phyloP scores from a whole-genome alignment of 1,140 invertebrate species.

The Cydia pomonella region DNA sequence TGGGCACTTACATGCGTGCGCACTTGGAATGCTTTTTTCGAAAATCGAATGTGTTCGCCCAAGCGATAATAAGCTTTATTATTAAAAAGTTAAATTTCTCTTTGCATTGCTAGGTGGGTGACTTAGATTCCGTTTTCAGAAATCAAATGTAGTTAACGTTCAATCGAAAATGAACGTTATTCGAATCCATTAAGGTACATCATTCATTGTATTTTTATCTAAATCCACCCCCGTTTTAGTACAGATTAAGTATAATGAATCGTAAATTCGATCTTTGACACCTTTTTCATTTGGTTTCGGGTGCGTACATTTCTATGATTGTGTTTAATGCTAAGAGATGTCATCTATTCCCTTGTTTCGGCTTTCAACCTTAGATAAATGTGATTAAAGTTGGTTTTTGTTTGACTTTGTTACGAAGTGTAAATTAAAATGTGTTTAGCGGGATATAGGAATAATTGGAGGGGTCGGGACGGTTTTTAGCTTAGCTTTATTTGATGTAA shows the following conservation, averaged over 20 bases:
- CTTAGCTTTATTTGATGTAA: conserved; percentile 63
- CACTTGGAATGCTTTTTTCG: conserved; percentile 67
- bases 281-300: conserved; percentile 77
- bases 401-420: conserved; percentile 34
- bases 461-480: conserved; percentile 41
- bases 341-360: not conserved
- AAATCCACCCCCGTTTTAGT: conserved; percentile 62
- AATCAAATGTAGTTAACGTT: not conserved
- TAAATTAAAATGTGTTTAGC: conserved; percentile 69
- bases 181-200: not conserved
- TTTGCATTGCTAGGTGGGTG: conserved; percentile 20
- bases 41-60: conserved; percentile 57
- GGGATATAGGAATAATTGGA: conserved; percentile 51
- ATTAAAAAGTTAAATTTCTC: conserved; percentile 8
- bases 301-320: conserved; percentile 66
- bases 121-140: not conserved
- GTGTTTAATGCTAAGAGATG: conserved; percentile 41
- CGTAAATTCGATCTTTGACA: conserved; percentile 81
- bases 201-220: not conserved
- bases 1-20: conserved; percentile 72
- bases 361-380: conserved; percentile 34
- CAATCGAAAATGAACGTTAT: not conserved
- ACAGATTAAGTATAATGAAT: conserved; percentile 79
- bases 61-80: conserved; percentile 45
- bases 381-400: conserved; percentile 39